Evolutionary conservation across 2,888 invertebrate species (phyloP).

Genomic region (Suillia variegata): DNA sequence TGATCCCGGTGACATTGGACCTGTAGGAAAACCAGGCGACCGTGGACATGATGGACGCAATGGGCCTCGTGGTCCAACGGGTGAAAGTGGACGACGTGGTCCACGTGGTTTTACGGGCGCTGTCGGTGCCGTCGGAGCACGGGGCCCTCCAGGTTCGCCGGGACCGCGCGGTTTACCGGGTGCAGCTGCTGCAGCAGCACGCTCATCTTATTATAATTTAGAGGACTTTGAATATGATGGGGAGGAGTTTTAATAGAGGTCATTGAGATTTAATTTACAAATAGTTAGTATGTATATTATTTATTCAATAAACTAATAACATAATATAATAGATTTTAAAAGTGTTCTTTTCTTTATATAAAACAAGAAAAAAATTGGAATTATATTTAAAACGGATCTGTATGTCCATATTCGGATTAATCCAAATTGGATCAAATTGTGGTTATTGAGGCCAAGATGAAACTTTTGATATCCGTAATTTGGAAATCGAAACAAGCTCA

Average conservation of each 20-base stretch:
- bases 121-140: conserved; percentile 18
- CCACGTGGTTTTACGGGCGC: conserved; percentile 24
- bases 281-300: too few species aligned
- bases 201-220: conserved; percentile 8
- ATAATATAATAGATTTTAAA: too few species aligned
- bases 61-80: conserved; percentile 10
- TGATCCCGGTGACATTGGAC: conserved; percentile 10
- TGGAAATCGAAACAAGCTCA: too few species aligned
- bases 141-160: conserved; percentile 25
- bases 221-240: conserved; percentile 13
- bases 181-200: conserved; percentile 4
- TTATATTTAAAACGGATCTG: too few species aligned
- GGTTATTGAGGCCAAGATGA: too few species aligned
- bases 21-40: conserved; percentile 13
- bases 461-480: too few species aligned
- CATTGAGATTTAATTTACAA: background rate
- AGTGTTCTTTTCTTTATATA: too few species aligned
- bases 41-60: conserved; percentile 19
- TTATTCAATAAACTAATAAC: too few species aligned
- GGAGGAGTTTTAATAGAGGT: background rate
- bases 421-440: too few species aligned
- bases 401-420: too few species aligned
- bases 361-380: too few species aligned
- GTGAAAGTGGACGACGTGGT: conserved; percentile 22
- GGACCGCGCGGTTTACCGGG: conserved; percentile 5